Evolutionary conservation across 2,888 invertebrate genomes (phyloP), one percentile per base, ranked within the genome.

Genomic region (Cheilosia urbana): DNA sequence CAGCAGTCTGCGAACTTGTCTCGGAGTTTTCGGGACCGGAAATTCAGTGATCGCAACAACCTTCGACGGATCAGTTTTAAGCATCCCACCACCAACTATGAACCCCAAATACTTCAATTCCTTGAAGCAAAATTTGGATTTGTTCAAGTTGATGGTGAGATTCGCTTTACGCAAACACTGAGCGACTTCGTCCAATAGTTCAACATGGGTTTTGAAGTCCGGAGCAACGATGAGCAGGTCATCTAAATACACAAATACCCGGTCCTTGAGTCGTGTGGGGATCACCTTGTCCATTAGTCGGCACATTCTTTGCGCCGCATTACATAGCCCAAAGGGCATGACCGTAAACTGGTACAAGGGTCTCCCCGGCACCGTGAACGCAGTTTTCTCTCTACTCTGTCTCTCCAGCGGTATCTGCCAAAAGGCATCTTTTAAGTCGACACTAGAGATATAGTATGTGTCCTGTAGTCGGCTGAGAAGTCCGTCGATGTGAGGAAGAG

Each of bases 281-380:
- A 82, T 69, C n/a, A 72, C 62, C 40, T 71, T 60, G 17, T 81
- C 80, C 51, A 82, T 84, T 0, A 84, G 27, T 5, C 83, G 53
- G 37, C 19, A 45, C 45, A 87, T 75, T 13, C 82, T 77, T 53
- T 83, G 87, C 7, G 80, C 72, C 15, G 83, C 87, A 11, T 87
- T 49, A 21, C 11, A 19, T 11, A 49, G 9, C 0, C 47, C 47
- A 4, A 85, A 81, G 17, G 81, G 81, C 76, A 85, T 78, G 0
- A 80, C 80, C 6, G 45, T 45, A 5, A 17, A 42, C 15, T 42
- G 42, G 15, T 42, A n/a, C n/a, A 42, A 42, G 42, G 42, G 42
- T 42, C n/a, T 42, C 4, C 42, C 42, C 5, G 42, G 42, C 42
- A n/a, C 42, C 6, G 42, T 42, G 30, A 85, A 87, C 4, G 77